These are phyloP conservation scores for Megaceryle torquata DNA, from an alignment of 2,113 vertebrate genomes.

Conservation along the genomic window DNA sequence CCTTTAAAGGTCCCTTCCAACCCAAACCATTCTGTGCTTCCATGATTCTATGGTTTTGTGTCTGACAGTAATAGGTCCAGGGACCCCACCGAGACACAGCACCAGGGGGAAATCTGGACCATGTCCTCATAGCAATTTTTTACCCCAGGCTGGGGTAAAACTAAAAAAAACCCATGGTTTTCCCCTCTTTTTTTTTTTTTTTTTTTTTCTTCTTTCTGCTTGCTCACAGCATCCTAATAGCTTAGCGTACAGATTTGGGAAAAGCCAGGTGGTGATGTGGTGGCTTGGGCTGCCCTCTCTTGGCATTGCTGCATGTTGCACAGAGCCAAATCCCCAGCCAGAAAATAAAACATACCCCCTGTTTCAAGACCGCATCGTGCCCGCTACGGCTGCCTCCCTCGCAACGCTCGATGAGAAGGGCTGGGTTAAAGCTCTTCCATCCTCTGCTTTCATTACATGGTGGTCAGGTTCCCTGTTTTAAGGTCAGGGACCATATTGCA, in stretches of 20 bases:
- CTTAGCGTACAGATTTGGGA: fast-evolving
- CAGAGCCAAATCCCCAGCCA: neutral
- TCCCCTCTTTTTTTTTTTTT: too few species aligned
- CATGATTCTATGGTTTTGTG: too few species aligned
- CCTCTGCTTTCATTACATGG: fast-evolving
- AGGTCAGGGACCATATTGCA: neutral
- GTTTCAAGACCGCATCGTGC: neutral
- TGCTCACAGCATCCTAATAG: neutral
- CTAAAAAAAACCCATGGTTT: too few species aligned
- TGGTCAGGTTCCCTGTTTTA: neutral
- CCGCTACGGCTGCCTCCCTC: neutral
- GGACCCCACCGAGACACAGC: too few species aligned
- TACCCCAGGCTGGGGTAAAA: too few species aligned
- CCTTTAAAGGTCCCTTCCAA: too few species aligned
- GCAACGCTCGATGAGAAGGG: neutral
- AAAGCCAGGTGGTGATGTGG: neutral
- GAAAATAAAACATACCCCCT: too few species aligned
- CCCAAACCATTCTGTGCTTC: too few species aligned
- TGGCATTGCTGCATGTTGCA: neutral
- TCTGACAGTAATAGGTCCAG: too few species aligned
- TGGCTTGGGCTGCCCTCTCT: constrained; percentile 62
- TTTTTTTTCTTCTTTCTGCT: fast-evolving
- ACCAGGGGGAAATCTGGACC: too few species aligned
- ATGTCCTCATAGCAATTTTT: too few species aligned
- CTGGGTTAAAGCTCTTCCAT: neutral